A percentile compares a stretch with the other conserved stretches of the same genome.
These are phyloP conservation scores for Eptatretus atami DNA, from an alignment of 2,797 vertebrate genomes.

Conservation along the genomic window DNA sequence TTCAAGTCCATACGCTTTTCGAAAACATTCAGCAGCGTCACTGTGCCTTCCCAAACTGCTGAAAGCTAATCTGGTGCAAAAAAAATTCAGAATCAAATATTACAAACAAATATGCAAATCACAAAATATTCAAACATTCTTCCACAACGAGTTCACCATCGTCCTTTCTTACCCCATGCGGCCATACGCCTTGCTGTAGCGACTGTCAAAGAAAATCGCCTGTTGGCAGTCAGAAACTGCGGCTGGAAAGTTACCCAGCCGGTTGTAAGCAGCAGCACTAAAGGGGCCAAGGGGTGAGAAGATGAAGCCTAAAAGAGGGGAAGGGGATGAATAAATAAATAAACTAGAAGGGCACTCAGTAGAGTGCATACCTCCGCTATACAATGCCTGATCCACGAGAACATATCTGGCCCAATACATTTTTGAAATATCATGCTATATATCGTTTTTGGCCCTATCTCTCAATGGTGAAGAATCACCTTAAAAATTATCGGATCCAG, in stretches of 20 bases:
- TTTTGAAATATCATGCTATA: too few species aligned
- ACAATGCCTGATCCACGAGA: too few species aligned
- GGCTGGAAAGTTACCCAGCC: constrained; percentile 51
- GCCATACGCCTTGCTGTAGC: constrained; percentile 86
- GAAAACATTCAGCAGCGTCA: constrained; percentile 65
- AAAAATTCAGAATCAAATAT: constrained; percentile 6
- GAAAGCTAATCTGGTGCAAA: constrained; percentile 37
- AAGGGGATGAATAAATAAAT: too few species aligned
- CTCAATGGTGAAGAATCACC: too few species aligned
- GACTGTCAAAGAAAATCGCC: constrained; percentile 61
- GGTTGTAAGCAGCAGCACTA: constrained; percentile 82
- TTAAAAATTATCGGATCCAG: too few species aligned
- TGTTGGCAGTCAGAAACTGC: constrained; percentile 63
- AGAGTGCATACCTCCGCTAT: too few species aligned
- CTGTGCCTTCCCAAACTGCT: constrained; percentile 68
- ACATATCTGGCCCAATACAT: too few species aligned
- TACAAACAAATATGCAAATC: neutral
- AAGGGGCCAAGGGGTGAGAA: constrained; percentile 6
- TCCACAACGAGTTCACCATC: neutral
- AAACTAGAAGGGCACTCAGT: too few species aligned
- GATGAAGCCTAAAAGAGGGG: too few species aligned
- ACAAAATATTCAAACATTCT: neutral
- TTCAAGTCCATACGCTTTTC: constrained; percentile 73
- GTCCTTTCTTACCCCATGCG: constrained; percentile 55
- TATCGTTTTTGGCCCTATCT: too few species aligned